Evolutionary conservation across 2,888 invertebrate genomes (phyloP), one percentile per base, ranked within the genome.

Genomic region (Chrysolina oricalcia): DNA sequence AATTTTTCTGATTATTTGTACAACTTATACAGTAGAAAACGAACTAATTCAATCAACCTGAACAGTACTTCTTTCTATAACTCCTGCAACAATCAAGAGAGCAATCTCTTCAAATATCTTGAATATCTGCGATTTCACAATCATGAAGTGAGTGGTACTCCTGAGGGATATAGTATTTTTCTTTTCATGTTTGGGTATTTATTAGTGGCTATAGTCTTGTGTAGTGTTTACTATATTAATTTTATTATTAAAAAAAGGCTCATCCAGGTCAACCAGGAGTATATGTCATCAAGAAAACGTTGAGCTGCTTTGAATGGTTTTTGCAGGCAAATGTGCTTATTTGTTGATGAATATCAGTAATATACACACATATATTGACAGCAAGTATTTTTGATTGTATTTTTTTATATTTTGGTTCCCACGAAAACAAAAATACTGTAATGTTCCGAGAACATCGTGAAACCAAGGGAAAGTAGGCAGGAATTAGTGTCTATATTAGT

Each of bases 51-150:
- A 9, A 9, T 27, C 15, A n/a, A n/a, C 15, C 15, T 59, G n/a
- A 59, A 59, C 59, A 15, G 13, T 19, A 50, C 50, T 2, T 59
- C 59, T n/a, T 35, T 17, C 8, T 59, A n/a, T 2, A 59, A 17
- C 27, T 59, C n/a, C 35, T 59, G 27, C 1, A 35, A 59, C 8
- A n/a, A 59, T 59, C 8, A 59, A 5, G 15, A 15, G 13, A 59
- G 27, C 10, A 27, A 59, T 35, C n/a, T 59, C 15, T n/a, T 59
- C 59, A 59, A 59, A n/a, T 59, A 59, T 35, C 11, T 59, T 27
- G 27, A 35, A 35, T 35, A 10, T 9, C n/a, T 59, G n/a, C 1
- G n/a, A 46, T 0, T n/a, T 15, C n/a, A n/a, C 19, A 9, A 19
- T 19, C 11, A 10, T 19, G 19, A 50, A 50, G 9, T 19, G 10